Percentiles rank a stretch among this genome's conserved stretches.
These are phyloP conservation scores for Ophion ventricosus DNA, from an alignment of 2,888 invertebrate species.

Conservation along the genomic window DNA sequence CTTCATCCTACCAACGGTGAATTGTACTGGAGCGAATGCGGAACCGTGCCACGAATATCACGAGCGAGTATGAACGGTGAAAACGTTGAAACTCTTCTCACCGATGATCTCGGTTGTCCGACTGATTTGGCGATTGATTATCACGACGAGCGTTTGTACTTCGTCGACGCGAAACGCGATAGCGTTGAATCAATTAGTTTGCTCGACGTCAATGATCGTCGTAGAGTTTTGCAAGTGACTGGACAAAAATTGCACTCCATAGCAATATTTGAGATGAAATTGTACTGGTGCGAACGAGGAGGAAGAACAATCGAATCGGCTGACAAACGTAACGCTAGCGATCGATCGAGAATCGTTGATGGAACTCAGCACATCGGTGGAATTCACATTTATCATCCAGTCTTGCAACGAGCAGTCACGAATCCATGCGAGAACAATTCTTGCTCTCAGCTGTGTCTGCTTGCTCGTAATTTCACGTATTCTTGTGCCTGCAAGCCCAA, in stretches of 20 bases:
- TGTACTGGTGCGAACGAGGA: not conserved
- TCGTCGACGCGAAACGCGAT: not conserved
- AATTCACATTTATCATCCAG: not conserved
- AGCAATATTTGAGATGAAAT: not conserved
- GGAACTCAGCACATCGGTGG: not conserved
- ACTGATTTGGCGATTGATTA: conserved; percentile 13
- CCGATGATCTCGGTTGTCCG: not conserved
- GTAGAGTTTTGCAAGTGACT: not conserved
- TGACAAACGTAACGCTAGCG: not conserved
- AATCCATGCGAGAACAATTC: not conserved
- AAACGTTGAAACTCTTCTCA: not conserved
- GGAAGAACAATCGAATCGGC: not conserved
- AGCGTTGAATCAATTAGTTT: not conserved
- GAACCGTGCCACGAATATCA: not conserved
- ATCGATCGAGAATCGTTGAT: not conserved
- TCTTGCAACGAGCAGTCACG: not conserved
- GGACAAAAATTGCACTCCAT: not conserved
- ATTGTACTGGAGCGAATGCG: conserved; percentile 19
- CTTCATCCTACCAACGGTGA: not conserved
- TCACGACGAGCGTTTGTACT: not conserved
- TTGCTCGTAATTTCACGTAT: not conserved
- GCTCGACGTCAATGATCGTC: not conserved
- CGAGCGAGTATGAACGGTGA: not conserved
- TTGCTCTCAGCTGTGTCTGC: not conserved
- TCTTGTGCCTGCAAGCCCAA: not conserved